Percentiles rank a stretch among this genome's conserved stretches.
Conservation (phyloP, 1,140 invertebrate genomes). For the Helicorthomorpha holstii region DNA sequence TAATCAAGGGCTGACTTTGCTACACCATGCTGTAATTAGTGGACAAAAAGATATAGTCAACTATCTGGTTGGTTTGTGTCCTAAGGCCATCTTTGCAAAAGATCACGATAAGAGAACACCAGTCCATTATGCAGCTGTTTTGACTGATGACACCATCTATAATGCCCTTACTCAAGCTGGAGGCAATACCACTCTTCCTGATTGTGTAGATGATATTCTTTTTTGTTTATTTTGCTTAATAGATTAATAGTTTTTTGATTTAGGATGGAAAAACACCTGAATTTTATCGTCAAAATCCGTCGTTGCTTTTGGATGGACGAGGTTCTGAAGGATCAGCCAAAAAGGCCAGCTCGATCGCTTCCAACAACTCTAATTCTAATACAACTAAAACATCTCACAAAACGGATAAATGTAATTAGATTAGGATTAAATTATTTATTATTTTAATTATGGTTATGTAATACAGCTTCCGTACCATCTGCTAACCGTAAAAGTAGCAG, state of each 20-base stretch:
- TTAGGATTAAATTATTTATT: too few relatives aligned
- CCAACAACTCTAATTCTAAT: background rate
- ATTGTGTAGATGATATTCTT: conserved; percentile 10
- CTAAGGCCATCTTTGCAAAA: conserved; percentile 45
- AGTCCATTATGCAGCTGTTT: conserved; percentile 17
- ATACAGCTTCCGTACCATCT: too few relatives aligned
- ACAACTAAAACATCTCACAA: background rate
- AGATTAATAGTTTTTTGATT: conserved; percentile 24
- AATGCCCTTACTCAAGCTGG: conserved; percentile 13
- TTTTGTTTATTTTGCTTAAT: conserved; percentile 22
- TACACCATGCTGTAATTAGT: conserved; percentile 63
- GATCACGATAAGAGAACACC: conserved; percentile 37
- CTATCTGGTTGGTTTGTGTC: conserved; percentile 55
- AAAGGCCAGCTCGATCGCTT: background rate
- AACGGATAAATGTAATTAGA: background rate
- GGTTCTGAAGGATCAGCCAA: background rate
- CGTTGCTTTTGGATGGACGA: conserved; percentile 11
- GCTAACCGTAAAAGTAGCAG: too few relatives aligned
- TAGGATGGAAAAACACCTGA: conserved; percentile 18
- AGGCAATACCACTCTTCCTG: conserved; percentile 14
- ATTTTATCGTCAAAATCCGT: conserved; percentile 28
- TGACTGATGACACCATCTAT: conserved; percentile 15
- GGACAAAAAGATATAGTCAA: conserved; percentile 50
- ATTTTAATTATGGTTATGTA: too few relatives aligned
- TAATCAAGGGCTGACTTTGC: conserved; percentile 46